Evolutionary conservation across 1,140 invertebrate species (phyloP).

Genomic region (Heliconius nattereri): DNA sequence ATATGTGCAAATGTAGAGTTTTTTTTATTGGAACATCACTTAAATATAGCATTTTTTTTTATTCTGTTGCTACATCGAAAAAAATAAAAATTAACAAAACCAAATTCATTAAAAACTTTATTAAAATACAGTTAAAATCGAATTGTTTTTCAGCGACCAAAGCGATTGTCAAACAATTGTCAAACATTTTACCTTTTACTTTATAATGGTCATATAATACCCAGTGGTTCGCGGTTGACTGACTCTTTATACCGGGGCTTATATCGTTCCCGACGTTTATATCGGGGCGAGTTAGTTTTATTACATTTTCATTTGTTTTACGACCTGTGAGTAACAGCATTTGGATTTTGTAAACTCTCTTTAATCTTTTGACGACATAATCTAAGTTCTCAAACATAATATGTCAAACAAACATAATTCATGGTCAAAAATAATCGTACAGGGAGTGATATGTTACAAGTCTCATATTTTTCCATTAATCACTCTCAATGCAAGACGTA

Average conservation of each 20-base stretch:
- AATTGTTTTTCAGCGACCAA: not conserved
- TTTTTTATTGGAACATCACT: too few species aligned
- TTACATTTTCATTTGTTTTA: slow-evolving; percentile 26
- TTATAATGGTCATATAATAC: slow-evolving; percentile 7
- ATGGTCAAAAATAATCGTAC: not conserved
- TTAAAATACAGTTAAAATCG: not conserved
- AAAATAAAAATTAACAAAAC: not conserved
- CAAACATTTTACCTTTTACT: slow-evolving; percentile 13
- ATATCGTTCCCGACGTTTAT: slow-evolving; percentile 12
- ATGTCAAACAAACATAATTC: too few species aligned
- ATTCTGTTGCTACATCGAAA: too few species aligned
- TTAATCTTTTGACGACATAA: not conserved
- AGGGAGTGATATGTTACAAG: not conserved
- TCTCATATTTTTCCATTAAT: not conserved
- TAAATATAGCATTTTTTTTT: too few species aligned
- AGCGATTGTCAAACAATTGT: not conserved
- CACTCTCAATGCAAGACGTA: not conserved
- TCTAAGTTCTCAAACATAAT: not conserved
- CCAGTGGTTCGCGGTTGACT: slow-evolving; percentile 26
- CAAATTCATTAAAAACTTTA: not conserved
- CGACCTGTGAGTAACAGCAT: not conserved
- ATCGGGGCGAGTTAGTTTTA: slow-evolving; percentile 22
- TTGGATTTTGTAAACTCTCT: not conserved
- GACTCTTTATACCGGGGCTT: slow-evolving; percentile 25
- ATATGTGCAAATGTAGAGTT: too few species aligned